Percentiles rank a stretch among this genome's conserved stretches.
These are phyloP conservation scores for Argyresthia goedartella DNA, from an alignment of 2,888 invertebrate species.

Conservation along the genomic window DNA sequence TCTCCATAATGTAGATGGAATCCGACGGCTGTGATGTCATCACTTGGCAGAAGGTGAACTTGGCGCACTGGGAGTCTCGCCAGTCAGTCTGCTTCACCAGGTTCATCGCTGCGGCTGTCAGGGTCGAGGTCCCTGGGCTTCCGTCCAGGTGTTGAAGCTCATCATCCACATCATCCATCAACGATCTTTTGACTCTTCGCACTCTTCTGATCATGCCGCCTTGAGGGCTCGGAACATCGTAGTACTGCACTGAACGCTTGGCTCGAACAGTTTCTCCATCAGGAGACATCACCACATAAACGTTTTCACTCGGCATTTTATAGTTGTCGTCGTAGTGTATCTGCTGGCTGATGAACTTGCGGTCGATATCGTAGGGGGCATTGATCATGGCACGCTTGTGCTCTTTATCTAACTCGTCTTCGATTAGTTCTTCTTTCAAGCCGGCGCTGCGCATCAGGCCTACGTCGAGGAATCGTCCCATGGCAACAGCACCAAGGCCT, in stretches of 20 bases:
- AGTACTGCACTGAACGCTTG: slow-evolving; percentile 39
- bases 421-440: slow-evolving; percentile 42
- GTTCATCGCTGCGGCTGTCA: slow-evolving; percentile 55
- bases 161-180: slow-evolving; percentile 50
- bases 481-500: slow-evolving; percentile 84
- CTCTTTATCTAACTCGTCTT: slow-evolving; percentile 60
- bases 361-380: slow-evolving; percentile 50
- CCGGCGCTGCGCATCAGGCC: slow-evolving; percentile 72
- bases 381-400: slow-evolving; percentile 66
- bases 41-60: slow-evolving; percentile 82
- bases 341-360: slow-evolving; percentile 49
- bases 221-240: slow-evolving; percentile 6
- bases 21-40: slow-evolving; percentile 78
- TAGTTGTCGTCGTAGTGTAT: slow-evolving; percentile 61
- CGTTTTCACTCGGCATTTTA: slow-evolving; percentile 67
- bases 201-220: neutral
- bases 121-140: slow-evolving; percentile 27
- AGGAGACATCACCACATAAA: slow-evolving; percentile 64
- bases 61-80: slow-evolving; percentile 83
- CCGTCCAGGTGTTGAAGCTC: slow-evolving; percentile 49
- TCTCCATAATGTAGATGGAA: slow-evolving; percentile 81
- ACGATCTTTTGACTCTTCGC: slow-evolving; percentile 31
- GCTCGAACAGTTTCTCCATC: slow-evolving; percentile 39
- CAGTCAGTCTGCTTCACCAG: slow-evolving; percentile 72
- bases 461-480: slow-evolving; percentile 78